Evolutionary conservation across 2,797 vertebrate genomes (phyloP), one percentile per base, ranked within the genome.

Genomic region (Borostomias antarcticus): DNA sequence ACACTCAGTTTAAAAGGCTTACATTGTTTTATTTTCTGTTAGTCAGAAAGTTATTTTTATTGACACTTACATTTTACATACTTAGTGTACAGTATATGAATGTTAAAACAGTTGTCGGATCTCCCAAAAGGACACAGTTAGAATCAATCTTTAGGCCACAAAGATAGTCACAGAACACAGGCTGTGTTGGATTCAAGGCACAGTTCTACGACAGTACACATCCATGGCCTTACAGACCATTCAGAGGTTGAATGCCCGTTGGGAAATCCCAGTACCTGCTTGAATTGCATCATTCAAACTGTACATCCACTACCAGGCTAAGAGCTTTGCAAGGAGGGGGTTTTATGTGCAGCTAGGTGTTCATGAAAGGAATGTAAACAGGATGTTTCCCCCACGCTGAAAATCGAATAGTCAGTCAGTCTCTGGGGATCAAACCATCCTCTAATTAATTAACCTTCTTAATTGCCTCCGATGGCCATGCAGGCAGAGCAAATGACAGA

Each of bases 401-500:
- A 32, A 9, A 3, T 52, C 33, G 11, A 6, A 50, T 26, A 68
- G 35, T 47, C 4, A 13, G 8, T 11, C 7, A 29, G 2, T 10
- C 54, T 37, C 17, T 13, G 9, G 7, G 0, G 47, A 32, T 52
- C 35, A 48, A 58, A 69, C 32, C 2, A 32, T 59, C 63, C 29
- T 29, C 32, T 37, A 29, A 68, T 65, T 60, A 53, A 67, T 60
- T 29, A 56, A 5, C 35, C 54, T 56, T 26, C 23, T 69, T 35
- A 21, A 73, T 74, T 78, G 23, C 23, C 19, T 26, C 1, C 29
- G 25, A 50, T 51, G 53, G 28, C 52, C 9, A 19, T 58, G 26
- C 17, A 26, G 71, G 23, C 40, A 63, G 51, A 73, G n/a, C 53
- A 35, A 70, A 75, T 67, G 67, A 75, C 62, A 80, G 63, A 58